Evolutionary conservation across 2,113 vertebrate genomes (phyloP).

Genomic region (Opisthocomus hoazin): DNA sequence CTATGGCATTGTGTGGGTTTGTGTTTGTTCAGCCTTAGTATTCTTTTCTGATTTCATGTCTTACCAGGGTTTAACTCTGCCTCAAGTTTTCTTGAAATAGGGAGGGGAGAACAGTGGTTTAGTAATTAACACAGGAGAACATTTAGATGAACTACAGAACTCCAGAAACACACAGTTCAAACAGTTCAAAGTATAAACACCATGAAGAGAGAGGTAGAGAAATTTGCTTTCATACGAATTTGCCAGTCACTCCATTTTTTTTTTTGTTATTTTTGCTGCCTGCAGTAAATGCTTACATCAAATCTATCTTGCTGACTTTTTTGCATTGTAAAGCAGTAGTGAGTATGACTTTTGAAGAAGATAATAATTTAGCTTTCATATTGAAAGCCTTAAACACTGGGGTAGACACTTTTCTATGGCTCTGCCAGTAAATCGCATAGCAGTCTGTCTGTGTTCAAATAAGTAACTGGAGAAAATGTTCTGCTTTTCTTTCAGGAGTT

Average conservation of each 20-base stretch:
- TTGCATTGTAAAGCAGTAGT: neutral
- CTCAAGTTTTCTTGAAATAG: neutral
- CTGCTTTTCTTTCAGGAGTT: constrained; percentile 80
- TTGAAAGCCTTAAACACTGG: neutral
- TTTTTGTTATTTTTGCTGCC: neutral
- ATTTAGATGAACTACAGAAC: neutral
- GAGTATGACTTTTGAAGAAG: neutral
- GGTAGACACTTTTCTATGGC: neutral
- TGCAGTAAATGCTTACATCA: neutral
- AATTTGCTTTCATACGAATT: neutral
- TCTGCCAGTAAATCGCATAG: neutral
- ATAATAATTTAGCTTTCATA: neutral
- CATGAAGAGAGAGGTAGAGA: neutral
- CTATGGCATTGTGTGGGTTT: neutral
- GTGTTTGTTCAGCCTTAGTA: neutral
- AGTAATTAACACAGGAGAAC: neutral
- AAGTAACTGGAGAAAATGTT: neutral
- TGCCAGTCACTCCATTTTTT: neutral
- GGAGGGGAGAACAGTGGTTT: neutral
- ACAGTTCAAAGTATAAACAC: neutral
- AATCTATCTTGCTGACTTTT: neutral
- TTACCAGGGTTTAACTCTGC: neutral
- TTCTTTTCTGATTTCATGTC: neutral
- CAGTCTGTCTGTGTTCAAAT: neutral
- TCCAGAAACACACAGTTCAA: neutral